A percentile compares a stretch with the other conserved stretches of the same genome.
These are phyloP conservation scores for Aptenodytes forsteri DNA, from an alignment of 2,113 vertebrate species.

Conservation along the genomic window DNA sequence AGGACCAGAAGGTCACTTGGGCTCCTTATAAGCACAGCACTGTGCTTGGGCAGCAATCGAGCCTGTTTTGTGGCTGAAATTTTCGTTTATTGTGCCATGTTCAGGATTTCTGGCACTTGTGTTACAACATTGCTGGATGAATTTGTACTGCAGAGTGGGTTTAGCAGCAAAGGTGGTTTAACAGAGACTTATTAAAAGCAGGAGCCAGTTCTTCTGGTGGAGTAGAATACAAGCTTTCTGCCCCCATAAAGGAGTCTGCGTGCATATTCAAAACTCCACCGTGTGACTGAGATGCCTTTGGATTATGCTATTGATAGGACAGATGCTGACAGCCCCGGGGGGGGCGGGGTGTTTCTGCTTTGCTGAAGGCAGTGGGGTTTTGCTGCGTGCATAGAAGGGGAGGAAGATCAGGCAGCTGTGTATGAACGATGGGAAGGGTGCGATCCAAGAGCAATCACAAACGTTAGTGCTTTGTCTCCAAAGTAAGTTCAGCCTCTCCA, in stretches of 20 bases:
- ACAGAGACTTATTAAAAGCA: neutral
- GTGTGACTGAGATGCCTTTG: neutral
- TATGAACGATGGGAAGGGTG: neutral
- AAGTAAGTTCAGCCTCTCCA: neutral
- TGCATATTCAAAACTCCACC: neutral
- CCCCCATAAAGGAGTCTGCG: neutral
- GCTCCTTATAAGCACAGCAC: neutral
- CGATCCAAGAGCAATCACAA: neutral
- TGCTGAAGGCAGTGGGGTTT: neutral
- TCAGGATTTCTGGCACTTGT: neutral
- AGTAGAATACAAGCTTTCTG: neutral
- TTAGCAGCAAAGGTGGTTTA: neutral
- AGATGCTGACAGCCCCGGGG: neutral
- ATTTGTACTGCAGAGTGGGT: neutral
- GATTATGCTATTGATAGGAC: neutral
- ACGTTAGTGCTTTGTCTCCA: neutral
- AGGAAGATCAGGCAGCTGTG: neutral
- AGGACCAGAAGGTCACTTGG: neutral
- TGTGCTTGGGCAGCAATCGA: neutral
- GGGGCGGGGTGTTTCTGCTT: neutral
- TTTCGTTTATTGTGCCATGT: neutral
- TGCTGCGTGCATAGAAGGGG: neutral
- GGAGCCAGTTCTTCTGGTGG: neutral
- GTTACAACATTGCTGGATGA: neutral
- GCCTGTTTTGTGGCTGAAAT: neutral